Base-by-base conservation (phyloP, 2,797 vertebrate genomes). In the Phyllotis vaccarum region DNA sequence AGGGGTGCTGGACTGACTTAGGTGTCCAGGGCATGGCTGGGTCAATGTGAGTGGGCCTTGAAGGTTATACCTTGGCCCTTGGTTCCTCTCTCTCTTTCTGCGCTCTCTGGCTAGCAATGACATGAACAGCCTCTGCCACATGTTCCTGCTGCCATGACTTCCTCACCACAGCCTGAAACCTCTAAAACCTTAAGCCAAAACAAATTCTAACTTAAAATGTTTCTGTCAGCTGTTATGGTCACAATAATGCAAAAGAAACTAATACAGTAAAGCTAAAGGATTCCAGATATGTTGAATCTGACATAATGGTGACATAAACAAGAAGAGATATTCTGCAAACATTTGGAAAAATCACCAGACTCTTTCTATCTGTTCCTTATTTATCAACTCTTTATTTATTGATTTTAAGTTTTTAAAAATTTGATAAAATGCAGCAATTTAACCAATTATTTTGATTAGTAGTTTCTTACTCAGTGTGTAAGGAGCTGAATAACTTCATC, bases 331-430 rank as follows among this genome's bases (percentile, higher is more conserved):
- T 1, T 10, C 62, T 76, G 46, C 64, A 91, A 79, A 82, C 40
- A 88, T 94, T 90, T 88, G 22, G 74, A 70, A 96, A 91, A 92
- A 68, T 60, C 29, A 46, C 68, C n/a, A 70, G 86, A 66, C n/a
- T 90, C 37, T 40, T 96, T 96, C 89, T 2, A 68, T n/a, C 7
- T 62, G 0, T 68, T 81, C 3, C 40, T 94, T 66, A 66, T 31
- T 88, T 89, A 86, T 24, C 66, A 64, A 91, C n/a, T 76, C 76
- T 40, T 92, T 16, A 75, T 93, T 94, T 58, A 34, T 66, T 34
- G 43, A 40, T 70, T 70, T 90, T n/a, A n/a, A n/a, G n/a, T n/a
- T n/a, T 13, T 58, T 14, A 9, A 49, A 95, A 93, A 93, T 80
- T 34, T 10, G 31, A 56, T 78, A 89, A 74, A 82, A 74, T 76